Conservation (phyloP, 2,888 invertebrate genomes). For the Heteromyza rotundicornis region DNA sequence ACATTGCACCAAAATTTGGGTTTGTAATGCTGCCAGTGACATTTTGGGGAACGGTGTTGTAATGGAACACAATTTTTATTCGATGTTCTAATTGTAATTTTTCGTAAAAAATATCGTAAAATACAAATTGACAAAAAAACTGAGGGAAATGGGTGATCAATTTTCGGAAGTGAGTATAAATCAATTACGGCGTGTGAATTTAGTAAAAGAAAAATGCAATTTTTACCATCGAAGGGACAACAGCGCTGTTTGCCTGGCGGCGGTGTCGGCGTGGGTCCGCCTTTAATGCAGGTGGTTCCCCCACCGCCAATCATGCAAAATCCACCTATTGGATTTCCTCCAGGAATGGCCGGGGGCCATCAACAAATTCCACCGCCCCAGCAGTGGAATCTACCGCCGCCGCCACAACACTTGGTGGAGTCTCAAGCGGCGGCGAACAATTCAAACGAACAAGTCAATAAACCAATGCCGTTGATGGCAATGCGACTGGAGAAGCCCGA, state of each 20-base stretch:
- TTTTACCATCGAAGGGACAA: background rate
- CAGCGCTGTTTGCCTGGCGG: constrained; percentile 12
- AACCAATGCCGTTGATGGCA: constrained; percentile 68
- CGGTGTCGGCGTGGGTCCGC: constrained; percentile 8
- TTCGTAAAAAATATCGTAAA: too few species aligned
- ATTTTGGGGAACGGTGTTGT: too few species aligned
- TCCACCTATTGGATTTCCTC: constrained; percentile 31
- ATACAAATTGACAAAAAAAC: too few species aligned
- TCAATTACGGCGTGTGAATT: background rate
- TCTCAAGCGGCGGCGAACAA: background rate
- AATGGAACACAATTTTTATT: too few species aligned
- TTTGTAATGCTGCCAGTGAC: too few species aligned
- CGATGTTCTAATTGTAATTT: too few species aligned
- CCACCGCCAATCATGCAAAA: constrained; percentile 29
- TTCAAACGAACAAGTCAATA: constrained; percentile 43
- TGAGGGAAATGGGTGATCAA: constrained; percentile 49
- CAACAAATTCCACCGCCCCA: constrained; percentile 35
- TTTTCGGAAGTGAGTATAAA: constrained; percentile 45
- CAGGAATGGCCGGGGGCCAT: constrained; percentile 28
- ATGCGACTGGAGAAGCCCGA: constrained; percentile 40
- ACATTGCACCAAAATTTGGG: too few species aligned
- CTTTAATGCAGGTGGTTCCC: constrained; percentile 19
- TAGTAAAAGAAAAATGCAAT: background rate
- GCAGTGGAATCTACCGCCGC: constrained; percentile 27
- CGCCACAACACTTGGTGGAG: background rate